Conservation (phyloP, 2,797 vertebrate species). For the Peromyscus melanophrys region DNA sequence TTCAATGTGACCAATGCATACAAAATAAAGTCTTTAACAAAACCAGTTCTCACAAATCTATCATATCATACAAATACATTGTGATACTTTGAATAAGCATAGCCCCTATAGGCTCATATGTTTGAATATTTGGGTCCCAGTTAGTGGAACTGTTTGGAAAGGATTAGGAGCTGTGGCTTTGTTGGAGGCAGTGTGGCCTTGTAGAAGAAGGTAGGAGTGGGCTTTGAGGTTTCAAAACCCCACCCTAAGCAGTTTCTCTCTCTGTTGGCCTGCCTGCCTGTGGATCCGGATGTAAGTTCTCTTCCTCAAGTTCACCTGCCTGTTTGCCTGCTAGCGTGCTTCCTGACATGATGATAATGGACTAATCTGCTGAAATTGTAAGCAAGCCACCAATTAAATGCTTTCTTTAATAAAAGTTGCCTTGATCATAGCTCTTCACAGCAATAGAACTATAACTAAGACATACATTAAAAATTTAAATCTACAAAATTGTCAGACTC, state of each 20-base stretch:
- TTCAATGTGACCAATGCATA: constrained; percentile 37
- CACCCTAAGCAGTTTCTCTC: neutral
- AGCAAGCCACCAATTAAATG: neutral
- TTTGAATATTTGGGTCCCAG: neutral
- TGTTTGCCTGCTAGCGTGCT: neutral
- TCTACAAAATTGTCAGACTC: constrained; percentile 31
- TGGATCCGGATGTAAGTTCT: neutral
- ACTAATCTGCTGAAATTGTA: neutral
- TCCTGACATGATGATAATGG: neutral
- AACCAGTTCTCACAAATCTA: constrained; percentile 35
- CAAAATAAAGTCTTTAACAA: constrained; percentile 49
- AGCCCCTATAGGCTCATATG: neutral
- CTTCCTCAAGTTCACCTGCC: neutral
- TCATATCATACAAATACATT: neutral
- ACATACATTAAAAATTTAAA: neutral
- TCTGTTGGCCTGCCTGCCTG: neutral
- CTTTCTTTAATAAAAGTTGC: neutral
- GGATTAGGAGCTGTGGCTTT: neutral
- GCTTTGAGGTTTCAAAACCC: neutral
- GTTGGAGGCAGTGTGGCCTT: neutral
- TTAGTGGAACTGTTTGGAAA: neutral
- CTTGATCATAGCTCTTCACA: neutral
- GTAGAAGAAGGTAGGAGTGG: neutral
- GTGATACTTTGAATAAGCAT: neutral
- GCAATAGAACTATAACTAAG: neutral